These are phyloP conservation scores for Heliconius nattereri DNA, from an alignment of 1,140 invertebrate species.

Conservation along the genomic window DNA sequence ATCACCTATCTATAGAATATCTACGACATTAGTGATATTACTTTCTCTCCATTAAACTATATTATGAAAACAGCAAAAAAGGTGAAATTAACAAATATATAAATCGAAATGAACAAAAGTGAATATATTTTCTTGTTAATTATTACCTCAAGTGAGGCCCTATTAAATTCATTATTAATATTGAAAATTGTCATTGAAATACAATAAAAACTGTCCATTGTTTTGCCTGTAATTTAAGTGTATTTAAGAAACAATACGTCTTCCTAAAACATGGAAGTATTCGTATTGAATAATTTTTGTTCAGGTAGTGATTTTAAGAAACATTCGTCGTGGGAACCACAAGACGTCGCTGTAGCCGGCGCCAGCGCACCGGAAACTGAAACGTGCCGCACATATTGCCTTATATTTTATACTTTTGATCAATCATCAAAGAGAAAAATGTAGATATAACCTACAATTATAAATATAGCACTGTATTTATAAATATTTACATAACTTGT, in stretches of 20 bases:
- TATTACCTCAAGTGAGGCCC: no score
- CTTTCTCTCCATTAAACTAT: background rate
- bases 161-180: no score
- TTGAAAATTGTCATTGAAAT: background rate
- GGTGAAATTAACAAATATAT: no score
- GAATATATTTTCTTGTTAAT: no score
- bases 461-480: background rate
- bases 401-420: slow-evolving; percentile 33
- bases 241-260: background rate
- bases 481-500: background rate
- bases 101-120: no score
- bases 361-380: slow-evolving; percentile 51
- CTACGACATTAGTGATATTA: background rate
- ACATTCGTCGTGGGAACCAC: slow-evolving; percentile 46
- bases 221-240: background rate
- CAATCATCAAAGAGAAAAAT: slow-evolving; percentile 1
- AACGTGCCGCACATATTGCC: slow-evolving; percentile 45
- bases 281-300: background rate
- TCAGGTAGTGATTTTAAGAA: slow-evolving; percentile 19
- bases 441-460: background rate
- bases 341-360: slow-evolving; percentile 30
- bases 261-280: background rate
- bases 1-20: slow-evolving; percentile 9
- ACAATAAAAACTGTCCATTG: background rate
- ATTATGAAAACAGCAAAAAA: no score